Evolutionary conservation across 2,888 invertebrate genomes (phyloP).

Genomic region (Troides aeacus): DNA sequence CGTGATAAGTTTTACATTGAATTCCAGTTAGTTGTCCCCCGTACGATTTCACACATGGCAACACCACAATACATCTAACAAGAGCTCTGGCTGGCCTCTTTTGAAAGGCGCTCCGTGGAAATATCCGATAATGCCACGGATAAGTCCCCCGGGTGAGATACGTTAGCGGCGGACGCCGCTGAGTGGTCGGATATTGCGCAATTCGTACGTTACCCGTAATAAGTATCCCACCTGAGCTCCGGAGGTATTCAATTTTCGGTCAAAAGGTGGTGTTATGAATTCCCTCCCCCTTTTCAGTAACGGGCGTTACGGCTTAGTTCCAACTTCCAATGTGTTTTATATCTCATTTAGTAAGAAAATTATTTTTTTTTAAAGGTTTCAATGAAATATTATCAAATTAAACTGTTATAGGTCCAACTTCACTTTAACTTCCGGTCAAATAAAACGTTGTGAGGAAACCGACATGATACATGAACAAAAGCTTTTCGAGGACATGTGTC

Average conservation of each 20-base stretch:
- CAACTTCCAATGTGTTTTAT: too few relatives aligned
- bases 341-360: too few relatives aligned
- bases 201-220: conserved; percentile 24
- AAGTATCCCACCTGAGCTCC: conserved; percentile 25
- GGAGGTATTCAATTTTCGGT: conserved; percentile 27
- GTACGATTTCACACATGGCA: conserved; percentile 11
- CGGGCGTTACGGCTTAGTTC: too few relatives aligned
- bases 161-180: conserved; percentile 22
- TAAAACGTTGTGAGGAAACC: too few relatives aligned
- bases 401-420: too few relatives aligned
- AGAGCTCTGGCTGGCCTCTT: conserved; percentile 16
- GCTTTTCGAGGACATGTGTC: too few relatives aligned
- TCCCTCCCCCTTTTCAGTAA: neutral
- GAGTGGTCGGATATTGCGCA: conserved; percentile 28
- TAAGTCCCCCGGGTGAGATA: conserved; percentile 35
- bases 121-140: conserved; percentile 33
- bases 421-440: too few relatives aligned
- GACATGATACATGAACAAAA: too few relatives aligned
- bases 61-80: conserved; percentile 21
- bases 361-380: too few relatives aligned
- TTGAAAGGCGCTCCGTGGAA: conserved; percentile 28
- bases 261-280: conserved; percentile 17
- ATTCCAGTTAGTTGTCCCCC: conserved; percentile 13
- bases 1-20: neutral
- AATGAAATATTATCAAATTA: too few relatives aligned